Percentiles rank a stretch among this genome's conserved stretches.
phyloP scores from a whole-genome alignment of 2,888 invertebrate genomes.

The Leuctra nigra region DNA sequence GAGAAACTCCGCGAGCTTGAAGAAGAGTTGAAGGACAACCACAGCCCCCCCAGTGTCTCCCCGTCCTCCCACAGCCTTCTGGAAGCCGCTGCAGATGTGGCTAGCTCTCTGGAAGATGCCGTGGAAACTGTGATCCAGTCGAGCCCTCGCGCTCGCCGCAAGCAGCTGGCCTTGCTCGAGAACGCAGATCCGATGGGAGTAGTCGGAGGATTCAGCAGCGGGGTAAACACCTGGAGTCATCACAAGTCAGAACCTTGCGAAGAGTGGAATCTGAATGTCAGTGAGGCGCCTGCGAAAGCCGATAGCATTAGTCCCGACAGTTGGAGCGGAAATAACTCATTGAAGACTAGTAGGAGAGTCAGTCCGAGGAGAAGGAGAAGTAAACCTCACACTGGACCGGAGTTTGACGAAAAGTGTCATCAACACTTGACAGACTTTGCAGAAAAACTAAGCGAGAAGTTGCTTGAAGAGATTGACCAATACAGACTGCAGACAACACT shows the following conservation, averaged over 20 bases:
- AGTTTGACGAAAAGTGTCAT: slow-evolving; percentile 52
- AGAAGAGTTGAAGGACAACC: background rate
- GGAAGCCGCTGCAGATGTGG: slow-evolving; percentile 59
- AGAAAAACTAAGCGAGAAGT: slow-evolving; percentile 72
- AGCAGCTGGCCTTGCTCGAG: slow-evolving; percentile 37
- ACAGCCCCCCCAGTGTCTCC: slow-evolving; percentile 19
- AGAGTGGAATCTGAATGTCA: slow-evolving; percentile 16
- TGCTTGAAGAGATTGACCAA: slow-evolving; percentile 66
- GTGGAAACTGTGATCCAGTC: slow-evolving; percentile 60
- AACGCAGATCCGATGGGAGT: slow-evolving; percentile 31
- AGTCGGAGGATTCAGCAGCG: slow-evolving; percentile 45
- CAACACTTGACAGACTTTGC: slow-evolving; percentile 72
- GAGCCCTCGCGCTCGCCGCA: slow-evolving; percentile 50
- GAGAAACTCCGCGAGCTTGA: background rate
- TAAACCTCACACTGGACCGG: slow-evolving; percentile 27
- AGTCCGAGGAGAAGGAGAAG: slow-evolving; percentile 17
- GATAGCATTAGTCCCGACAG: slow-evolving; percentile 18
- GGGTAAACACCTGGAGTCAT: slow-evolving; percentile 51
- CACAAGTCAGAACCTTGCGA: slow-evolving; percentile 29
- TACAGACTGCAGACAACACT: slow-evolving; percentile 36
- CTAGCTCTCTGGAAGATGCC: slow-evolving; percentile 59
- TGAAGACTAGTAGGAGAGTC: slow-evolving; percentile 8
- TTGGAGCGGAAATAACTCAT: slow-evolving; percentile 18
- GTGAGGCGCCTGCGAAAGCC: slow-evolving; percentile 25
- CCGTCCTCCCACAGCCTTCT: slow-evolving; percentile 46